Evolutionary conservation across 2,113 vertebrate genomes (phyloP).

Genomic region (Bettongia penicillata): DNA sequence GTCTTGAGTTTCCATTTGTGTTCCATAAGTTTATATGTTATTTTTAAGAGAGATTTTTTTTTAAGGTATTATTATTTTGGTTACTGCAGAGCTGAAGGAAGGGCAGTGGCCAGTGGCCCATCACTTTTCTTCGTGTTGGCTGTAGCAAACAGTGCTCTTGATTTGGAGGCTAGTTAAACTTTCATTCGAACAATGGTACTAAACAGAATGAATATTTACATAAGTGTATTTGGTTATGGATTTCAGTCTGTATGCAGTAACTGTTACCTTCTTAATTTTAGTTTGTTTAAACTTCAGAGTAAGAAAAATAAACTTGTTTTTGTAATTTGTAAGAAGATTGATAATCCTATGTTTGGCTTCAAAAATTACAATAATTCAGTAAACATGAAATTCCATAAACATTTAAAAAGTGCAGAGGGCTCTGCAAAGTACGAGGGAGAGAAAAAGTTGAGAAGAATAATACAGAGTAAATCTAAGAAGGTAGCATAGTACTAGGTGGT

Average conservation of each 20-base stretch:
- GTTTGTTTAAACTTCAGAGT: slow-evolving; percentile 23
- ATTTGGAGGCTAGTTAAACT: slow-evolving; percentile 27
- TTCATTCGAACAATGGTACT: background rate
- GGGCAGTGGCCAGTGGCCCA: background rate
- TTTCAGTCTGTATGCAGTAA: slow-evolving; percentile 1
- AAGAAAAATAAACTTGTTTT: background rate
- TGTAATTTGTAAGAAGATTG: slow-evolving; percentile 2
- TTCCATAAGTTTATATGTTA: background rate
- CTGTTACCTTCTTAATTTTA: slow-evolving; percentile 2
- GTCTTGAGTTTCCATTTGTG: background rate
- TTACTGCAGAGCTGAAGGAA: background rate
- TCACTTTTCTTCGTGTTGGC: background rate
- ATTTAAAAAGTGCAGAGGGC: background rate
- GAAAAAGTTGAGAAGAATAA: background rate
- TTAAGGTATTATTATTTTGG: background rate
- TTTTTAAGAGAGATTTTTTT: background rate
- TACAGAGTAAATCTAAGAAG: background rate
- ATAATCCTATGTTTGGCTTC: slow-evolving; percentile 31
- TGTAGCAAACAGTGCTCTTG: background rate
- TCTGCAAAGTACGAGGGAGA: background rate
- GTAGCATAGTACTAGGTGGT: too few species aligned
- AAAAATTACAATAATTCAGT: background rate
- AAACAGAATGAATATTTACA: slow-evolving; percentile 1
- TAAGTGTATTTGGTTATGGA: background rate
- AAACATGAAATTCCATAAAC: background rate